Conservation (phyloP, 2,797 vertebrate genomes). For the Bradypodion ventrale region DNA sequence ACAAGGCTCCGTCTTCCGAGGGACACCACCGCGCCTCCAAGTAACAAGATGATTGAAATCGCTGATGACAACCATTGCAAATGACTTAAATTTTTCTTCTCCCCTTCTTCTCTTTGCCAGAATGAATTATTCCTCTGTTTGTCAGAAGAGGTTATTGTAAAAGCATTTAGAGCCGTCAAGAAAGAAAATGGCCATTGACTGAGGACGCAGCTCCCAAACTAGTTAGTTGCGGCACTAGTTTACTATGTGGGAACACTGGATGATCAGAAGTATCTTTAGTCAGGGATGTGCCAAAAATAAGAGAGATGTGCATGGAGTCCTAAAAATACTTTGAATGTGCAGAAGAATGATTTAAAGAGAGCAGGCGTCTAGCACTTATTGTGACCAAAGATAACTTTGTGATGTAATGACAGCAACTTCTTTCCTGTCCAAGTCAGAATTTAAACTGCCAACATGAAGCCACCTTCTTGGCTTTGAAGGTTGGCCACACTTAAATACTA, state of each 20-base stretch:
- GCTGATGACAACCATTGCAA: neutral
- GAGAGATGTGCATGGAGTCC: neutral
- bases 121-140: conserved; percentile 1
- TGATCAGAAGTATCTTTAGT: neutral
- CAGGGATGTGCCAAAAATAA: neutral
- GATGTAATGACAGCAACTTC: neutral
- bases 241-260: neutral
- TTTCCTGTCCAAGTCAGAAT: too few relatives aligned
- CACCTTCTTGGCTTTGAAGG: too few relatives aligned
- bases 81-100: conserved; percentile 21
- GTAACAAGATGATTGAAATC: conserved; percentile 23
- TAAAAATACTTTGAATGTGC: neutral
- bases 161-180: neutral
- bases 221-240: neutral
- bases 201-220: accelerated
- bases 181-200: neutral
- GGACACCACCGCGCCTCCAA: neutral
- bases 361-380: neutral
- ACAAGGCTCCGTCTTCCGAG: conserved; percentile 22
- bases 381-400: neutral
- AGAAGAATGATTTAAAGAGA: neutral
- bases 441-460: too few relatives aligned
- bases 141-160: neutral
- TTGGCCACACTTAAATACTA: too few relatives aligned
- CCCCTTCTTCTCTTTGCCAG: conserved; percentile 21